These are phyloP conservation scores for Benitochromis conjunctus DNA, from an alignment of 2,113 vertebrate genomes.

Conservation along the genomic window DNA sequence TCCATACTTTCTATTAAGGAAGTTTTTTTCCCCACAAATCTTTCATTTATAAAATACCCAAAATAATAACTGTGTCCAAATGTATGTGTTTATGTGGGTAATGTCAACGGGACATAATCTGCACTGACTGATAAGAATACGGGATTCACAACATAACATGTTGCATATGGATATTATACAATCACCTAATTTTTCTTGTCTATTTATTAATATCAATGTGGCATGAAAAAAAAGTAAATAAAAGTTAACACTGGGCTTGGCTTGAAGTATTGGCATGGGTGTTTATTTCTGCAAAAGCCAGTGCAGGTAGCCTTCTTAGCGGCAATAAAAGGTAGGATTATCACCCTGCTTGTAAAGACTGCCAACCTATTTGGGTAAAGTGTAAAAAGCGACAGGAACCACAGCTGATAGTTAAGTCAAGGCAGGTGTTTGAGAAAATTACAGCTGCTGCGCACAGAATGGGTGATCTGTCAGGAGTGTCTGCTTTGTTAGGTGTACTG, in stretches of 20 bases:
- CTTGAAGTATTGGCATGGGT: conserved; percentile 24
- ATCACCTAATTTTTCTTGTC: neutral
- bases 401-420: conserved; percentile 58
- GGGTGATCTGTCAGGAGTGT: conserved; percentile 38
- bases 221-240: neutral
- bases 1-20: neutral
- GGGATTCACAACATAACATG: neutral
- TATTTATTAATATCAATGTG: neutral
- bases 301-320: conserved; percentile 61
- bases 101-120: neutral
- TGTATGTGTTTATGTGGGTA: neutral
- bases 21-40: neutral
- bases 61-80: neutral
- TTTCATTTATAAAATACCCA: neutral
- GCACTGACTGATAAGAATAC: neutral
- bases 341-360: conserved; percentile 70
- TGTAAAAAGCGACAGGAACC: conserved; percentile 61
- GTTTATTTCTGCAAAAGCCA: conserved; percentile 44
- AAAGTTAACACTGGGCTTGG: neutral
- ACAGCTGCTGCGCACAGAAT: conserved; percentile 37
- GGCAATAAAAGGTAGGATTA: conserved; percentile 75
- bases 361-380: conserved; percentile 56
- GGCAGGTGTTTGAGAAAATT: conserved; percentile 70
- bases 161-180: neutral
- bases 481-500: conserved; percentile 27